Percentiles rank a stretch among this genome's conserved stretches.
These are phyloP conservation scores for Lasioglossum figueresi DNA, from an alignment of 2,888 invertebrate species.

Conservation along the genomic window DNA sequence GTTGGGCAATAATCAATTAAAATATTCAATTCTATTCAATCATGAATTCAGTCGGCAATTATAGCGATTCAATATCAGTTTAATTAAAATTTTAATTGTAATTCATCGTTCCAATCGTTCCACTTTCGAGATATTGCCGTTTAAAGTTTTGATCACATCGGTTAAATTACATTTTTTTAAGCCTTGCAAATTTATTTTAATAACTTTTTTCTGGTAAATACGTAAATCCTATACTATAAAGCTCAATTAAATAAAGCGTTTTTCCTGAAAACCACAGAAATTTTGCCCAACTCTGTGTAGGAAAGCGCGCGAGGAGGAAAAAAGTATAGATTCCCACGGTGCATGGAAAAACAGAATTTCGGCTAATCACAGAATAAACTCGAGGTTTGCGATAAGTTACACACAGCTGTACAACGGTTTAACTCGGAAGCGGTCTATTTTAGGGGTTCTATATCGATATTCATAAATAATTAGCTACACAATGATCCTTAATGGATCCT, in stretches of 20 bases:
- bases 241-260: no score
- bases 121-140: no score
- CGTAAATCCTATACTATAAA: no score
- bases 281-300: not conserved
- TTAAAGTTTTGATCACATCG: no score
- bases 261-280: not conserved
- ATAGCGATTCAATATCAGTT: not conserved
- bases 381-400: constrained; percentile 42
- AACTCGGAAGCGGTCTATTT: constrained; percentile 55
- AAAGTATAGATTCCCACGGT: constrained; percentile 39
- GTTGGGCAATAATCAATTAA: not conserved
- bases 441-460: constrained; percentile 47
- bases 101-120: not conserved
- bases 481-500: constrained; percentile 21
- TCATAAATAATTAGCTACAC: constrained; percentile 65
- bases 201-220: no score
- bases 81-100: not conserved
- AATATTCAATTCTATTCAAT: not conserved
- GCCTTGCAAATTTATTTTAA: no score
- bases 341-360: constrained; percentile 15
- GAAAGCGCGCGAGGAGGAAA: constrained; percentile 29
- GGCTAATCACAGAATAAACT: constrained; percentile 59
- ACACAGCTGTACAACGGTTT: constrained; percentile 45
- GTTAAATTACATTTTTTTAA: no score
- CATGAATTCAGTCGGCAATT: not conserved